Conservation (phyloP, 2,113 vertebrate genomes). For the Sphyrna mokarran region DNA sequence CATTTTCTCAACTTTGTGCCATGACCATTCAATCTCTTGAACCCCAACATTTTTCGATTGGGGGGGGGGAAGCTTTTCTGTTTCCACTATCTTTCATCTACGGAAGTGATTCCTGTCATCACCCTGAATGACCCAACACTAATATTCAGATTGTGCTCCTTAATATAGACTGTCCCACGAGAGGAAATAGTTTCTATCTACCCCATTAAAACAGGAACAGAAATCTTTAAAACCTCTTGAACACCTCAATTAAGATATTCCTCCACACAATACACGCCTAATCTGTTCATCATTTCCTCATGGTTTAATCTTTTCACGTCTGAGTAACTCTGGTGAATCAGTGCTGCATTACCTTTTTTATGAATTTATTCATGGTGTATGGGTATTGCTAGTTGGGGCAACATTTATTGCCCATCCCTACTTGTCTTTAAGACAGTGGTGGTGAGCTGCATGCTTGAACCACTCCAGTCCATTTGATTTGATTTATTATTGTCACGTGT, state of each 20-base stretch:
- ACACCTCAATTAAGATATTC: neutral
- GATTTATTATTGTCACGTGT: too few species aligned
- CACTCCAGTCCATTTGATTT: too few species aligned
- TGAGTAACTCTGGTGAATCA: neutral
- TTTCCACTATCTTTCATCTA: neutral
- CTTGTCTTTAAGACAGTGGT: too few species aligned
- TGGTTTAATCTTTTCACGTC: neutral
- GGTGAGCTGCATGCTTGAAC: too few species aligned
- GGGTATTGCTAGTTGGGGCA: too few species aligned
- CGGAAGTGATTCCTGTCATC: neutral
- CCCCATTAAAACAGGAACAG: neutral
- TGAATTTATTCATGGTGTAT: too few species aligned
- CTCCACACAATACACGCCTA: neutral
- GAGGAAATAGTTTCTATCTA: neutral
- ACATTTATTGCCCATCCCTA: too few species aligned
- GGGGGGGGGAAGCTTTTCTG: neutral
- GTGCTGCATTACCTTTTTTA: too few species aligned
- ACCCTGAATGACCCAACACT: neutral
- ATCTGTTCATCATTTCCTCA: neutral
- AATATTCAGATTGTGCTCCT: neutral
- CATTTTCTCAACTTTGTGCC: neutral
- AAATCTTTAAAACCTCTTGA: neutral
- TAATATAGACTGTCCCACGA: neutral
- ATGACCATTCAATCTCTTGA: neutral
- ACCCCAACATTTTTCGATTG: neutral